Conservation (phyloP, 2,797 vertebrate species). For the Hypotaenidia okinawae region DNA sequence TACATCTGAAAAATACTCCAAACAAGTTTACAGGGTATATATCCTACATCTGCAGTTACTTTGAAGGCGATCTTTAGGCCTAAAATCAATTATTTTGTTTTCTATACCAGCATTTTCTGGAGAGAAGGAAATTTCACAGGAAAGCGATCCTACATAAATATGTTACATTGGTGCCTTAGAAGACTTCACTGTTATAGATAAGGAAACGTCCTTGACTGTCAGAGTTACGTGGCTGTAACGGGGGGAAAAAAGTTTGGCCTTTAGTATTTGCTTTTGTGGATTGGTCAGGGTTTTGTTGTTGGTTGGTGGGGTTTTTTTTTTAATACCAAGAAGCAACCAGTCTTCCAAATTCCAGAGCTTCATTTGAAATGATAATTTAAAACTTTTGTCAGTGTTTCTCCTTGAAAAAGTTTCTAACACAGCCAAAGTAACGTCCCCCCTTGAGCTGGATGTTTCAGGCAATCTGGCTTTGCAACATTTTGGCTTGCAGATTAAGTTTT, state of each 20-base stretch:
- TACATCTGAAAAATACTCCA: not conserved
- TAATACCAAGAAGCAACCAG: not conserved
- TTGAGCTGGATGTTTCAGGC: not conserved
- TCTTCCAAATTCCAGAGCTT: not conserved
- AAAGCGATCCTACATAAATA: not conserved
- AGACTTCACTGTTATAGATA: not conserved
- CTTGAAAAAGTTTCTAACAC: not conserved
- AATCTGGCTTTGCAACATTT: not conserved
- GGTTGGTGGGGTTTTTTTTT: not conserved
- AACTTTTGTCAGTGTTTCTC: not conserved
- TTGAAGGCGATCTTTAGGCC: not conserved
- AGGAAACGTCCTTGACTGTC: not conserved
- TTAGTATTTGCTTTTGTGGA: not conserved
- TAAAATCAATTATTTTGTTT: not conserved
- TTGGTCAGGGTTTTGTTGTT: not conserved
- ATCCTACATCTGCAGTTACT: not conserved
- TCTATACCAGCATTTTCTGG: not conserved
- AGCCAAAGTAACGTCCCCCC: not conserved
- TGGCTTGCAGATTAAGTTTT: constrained; percentile 1
- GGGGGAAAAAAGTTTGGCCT: not conserved
- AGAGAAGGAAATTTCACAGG: not conserved
- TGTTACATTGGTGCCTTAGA: not conserved
- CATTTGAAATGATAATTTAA: not conserved
- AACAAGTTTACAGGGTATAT: not conserved
- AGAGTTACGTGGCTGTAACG: not conserved